Conservation (phyloP, 2,797 vertebrate genomes). For the Balearica regulorum region DNA sequence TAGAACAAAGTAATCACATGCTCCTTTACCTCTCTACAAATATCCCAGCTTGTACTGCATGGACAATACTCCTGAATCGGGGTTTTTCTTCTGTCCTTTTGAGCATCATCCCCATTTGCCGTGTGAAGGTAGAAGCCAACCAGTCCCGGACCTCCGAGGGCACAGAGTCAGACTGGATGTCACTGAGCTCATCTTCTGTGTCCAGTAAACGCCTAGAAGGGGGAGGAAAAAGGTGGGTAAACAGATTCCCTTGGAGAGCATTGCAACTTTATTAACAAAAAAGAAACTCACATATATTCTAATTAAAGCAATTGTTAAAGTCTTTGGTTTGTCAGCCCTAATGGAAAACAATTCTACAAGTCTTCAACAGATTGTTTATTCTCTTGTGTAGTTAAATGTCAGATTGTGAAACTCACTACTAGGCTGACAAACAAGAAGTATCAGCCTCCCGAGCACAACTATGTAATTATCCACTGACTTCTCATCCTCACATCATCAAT, state of each 20-base stretch:
- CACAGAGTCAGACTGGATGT: constrained; percentile 90
- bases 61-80: constrained; percentile 91
- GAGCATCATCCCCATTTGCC: constrained; percentile 88
- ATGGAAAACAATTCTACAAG: neutral
- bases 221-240: neutral
- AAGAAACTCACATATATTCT: neutral
- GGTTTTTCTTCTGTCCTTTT: constrained; percentile 88
- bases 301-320: neutral
- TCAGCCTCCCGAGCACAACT: neutral
- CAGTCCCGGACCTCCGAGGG: constrained; percentile 95
- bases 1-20: neutral
- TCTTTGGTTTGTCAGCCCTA: neutral
- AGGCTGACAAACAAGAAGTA: neutral
- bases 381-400: neutral
- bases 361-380: neutral
- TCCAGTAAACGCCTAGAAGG: constrained; percentile 81
- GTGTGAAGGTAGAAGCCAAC: constrained; percentile 93
- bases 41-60: constrained; percentile 94
- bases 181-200: constrained; percentile 90
- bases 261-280: neutral
- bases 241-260: neutral
- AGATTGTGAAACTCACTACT: neutral
- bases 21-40: constrained; percentile 90
- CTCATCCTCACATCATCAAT: neutral
- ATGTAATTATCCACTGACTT: neutral